Evolutionary conservation across 2,797 vertebrate species (phyloP).

Genomic region (Notamacropus eugenii): DNA sequence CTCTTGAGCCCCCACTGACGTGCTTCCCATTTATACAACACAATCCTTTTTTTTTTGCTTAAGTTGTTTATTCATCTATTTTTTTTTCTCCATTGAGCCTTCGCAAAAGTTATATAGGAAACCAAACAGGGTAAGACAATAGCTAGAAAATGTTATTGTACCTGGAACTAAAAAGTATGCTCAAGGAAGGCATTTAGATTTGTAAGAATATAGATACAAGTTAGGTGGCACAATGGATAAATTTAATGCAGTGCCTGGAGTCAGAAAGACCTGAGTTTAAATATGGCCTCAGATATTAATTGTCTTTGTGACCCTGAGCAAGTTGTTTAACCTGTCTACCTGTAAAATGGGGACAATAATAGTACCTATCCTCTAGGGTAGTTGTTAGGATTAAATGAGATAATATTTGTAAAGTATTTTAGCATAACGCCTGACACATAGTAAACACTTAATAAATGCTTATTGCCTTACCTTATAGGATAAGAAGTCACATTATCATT

Average conservation of each 20-base stretch:
- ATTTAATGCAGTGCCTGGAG: too few species aligned
- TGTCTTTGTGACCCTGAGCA: background rate
- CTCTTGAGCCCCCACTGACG: background rate
- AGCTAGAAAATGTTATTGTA: background rate
- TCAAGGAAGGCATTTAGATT: background rate
- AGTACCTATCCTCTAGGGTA: too few species aligned
- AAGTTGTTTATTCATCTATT: background rate
- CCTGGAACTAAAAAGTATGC: background rate
- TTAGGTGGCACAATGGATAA: too few species aligned
- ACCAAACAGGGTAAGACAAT: background rate
- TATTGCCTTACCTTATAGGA: too few species aligned
- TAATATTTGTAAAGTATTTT: too few species aligned
- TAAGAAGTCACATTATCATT: too few species aligned
- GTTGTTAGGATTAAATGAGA: too few species aligned
- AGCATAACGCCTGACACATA: too few species aligned
- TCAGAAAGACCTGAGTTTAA: background rate
- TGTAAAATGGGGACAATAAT: background rate
- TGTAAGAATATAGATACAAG: background rate
- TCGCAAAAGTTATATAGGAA: background rate
- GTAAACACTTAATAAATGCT: too few species aligned
- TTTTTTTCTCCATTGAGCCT: background rate
- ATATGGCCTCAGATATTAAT: background rate
- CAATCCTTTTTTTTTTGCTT: background rate
- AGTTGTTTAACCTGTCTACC: background rate
- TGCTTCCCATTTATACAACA: background rate